Percentiles rank a stretch among this genome's conserved stretches.
Conservation (phyloP, 92 coral and sea anemone species). For the Plumapathes pennacea region DNA sequence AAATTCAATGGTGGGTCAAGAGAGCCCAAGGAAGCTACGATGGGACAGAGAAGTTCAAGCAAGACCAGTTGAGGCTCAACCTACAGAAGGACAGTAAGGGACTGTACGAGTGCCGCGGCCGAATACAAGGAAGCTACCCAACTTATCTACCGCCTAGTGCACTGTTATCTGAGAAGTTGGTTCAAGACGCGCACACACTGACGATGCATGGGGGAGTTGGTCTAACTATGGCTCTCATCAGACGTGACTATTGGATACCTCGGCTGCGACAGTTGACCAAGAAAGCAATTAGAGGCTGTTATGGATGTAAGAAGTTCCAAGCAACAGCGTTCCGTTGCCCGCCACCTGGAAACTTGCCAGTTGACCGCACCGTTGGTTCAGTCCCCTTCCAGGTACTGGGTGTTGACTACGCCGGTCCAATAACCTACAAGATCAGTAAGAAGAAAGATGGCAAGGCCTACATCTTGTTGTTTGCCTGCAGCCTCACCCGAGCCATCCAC, state of each 20-base stretch:
- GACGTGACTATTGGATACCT: slow-evolving; percentile 25
- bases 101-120: slow-evolving; percentile 6
- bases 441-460: slow-evolving; percentile 11
- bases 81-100: slow-evolving; percentile 11
- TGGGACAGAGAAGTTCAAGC: slow-evolving; percentile 3
- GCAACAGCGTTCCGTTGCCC: slow-evolving; percentile 10
- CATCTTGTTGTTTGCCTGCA: slow-evolving; percentile 12
- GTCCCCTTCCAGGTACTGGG: slow-evolving; percentile 5
- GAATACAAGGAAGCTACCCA: slow-evolving; percentile 14
- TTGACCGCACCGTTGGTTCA: slow-evolving; percentile 24
- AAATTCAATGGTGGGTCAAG: slow-evolving; percentile 13
- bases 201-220: slow-evolving; percentile 31
- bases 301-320: slow-evolving; percentile 18
- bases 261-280: slow-evolving; percentile 9
- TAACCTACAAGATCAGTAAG: slow-evolving; percentile 4
- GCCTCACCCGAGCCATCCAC: slow-evolving; percentile 9
- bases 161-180: slow-evolving; percentile 9
- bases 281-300: slow-evolving; percentile 16
- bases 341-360: slow-evolving; percentile 33
- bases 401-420: slow-evolving; percentile 2
- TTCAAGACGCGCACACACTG: slow-evolving; percentile 4
- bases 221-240: slow-evolving; percentile 33
- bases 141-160: slow-evolving; percentile 8
- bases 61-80: slow-evolving; percentile 8
- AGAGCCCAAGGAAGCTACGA: slow-evolving; percentile 10